These are phyloP conservation scores for Perognathus longimembris DNA, from an alignment of 2,113 vertebrate species.

Conservation along the genomic window DNA sequence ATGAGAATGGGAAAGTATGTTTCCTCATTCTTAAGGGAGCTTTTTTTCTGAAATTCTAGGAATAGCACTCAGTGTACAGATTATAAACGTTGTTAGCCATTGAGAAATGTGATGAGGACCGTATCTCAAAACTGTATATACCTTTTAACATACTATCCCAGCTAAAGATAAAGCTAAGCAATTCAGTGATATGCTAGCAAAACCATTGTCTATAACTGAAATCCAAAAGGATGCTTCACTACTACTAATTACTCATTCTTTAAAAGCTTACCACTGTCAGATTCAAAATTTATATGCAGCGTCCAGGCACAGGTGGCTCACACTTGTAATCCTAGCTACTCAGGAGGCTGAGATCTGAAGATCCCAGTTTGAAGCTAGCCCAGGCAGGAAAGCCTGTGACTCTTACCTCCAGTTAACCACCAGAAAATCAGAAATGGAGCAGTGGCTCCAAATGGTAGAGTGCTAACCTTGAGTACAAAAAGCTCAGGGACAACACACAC, in stretches of 20 bases:
- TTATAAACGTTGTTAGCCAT: slow-evolving; percentile 32
- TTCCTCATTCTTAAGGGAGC: slow-evolving; percentile 37
- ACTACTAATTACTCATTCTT: neutral
- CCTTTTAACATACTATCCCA: slow-evolving; percentile 9
- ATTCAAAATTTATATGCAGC: slow-evolving; percentile 37
- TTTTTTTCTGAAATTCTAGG: slow-evolving; percentile 36
- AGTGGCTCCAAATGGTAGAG: too few species aligned
- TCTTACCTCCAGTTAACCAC: too few species aligned
- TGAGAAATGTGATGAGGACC: slow-evolving; percentile 39
- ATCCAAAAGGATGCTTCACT: slow-evolving; percentile 16
- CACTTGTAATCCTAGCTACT: too few species aligned
- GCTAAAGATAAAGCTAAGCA: slow-evolving; percentile 8
- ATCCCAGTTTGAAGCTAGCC: too few species aligned
- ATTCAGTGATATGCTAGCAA: neutral
- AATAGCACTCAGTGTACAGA: slow-evolving; percentile 59
- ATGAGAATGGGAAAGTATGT: slow-evolving; percentile 47
- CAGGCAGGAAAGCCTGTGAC: too few species aligned
- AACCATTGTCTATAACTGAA: neutral
- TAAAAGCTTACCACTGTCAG: neutral
- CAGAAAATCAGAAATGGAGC: too few species aligned
- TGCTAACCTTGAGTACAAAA: too few species aligned
- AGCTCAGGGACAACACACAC: too few species aligned
- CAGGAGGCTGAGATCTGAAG: too few species aligned
- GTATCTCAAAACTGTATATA: neutral
- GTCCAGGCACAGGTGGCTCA: too few species aligned